Base-by-base conservation (phyloP, 2,888 invertebrate genomes). In the Mystacides longicornis region DNA sequence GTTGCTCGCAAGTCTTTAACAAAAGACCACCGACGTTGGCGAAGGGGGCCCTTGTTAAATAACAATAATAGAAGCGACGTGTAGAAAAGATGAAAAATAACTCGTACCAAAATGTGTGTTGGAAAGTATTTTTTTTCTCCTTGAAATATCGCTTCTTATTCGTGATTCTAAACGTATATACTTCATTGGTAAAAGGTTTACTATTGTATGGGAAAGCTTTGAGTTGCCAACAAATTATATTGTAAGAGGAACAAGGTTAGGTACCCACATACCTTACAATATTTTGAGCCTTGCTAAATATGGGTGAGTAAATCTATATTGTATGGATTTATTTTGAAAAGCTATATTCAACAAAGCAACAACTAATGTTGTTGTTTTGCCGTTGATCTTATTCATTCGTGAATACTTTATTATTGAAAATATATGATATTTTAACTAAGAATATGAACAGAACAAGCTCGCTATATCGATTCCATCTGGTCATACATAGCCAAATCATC, bases 1-100 rank as follows among this genome's bases (percentile, higher is more conserved):
- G 52, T 11, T 27, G 18, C 46, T 46, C 45, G 23, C 45, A 7
- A 43, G 19, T 23, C 23, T 27, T 16, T 16, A 23, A 46, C 52
- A 52, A 52, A 46, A 46, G 31, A 43, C 23, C 37, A 37, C 27
- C 31, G 20, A 23, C 19, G 46, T 52, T 52, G 52, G 45, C 9
- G 46, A 31, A 23, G 22, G 19, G 45, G 11, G 19, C 46, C 27
- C 7, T 11, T 7, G 27, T 11, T 7, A 5, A 27, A 27, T 46
- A 46, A 46, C 23, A 27, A 52, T 45, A 52, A 52, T 52, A 43
- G 52, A 27, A 14, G 37, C 4, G 14, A 37, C 3, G 37, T 37
- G 37, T 37, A 37, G 37, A 37, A 37, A 37, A 16, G 37, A 37
- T 37, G 37, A 37, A 37, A 37, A 37, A 37, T 37, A 3, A 37